Evolutionary conservation across 1,140 invertebrate species (phyloP).

Genomic region (Drosophila malerkotliana): DNA sequence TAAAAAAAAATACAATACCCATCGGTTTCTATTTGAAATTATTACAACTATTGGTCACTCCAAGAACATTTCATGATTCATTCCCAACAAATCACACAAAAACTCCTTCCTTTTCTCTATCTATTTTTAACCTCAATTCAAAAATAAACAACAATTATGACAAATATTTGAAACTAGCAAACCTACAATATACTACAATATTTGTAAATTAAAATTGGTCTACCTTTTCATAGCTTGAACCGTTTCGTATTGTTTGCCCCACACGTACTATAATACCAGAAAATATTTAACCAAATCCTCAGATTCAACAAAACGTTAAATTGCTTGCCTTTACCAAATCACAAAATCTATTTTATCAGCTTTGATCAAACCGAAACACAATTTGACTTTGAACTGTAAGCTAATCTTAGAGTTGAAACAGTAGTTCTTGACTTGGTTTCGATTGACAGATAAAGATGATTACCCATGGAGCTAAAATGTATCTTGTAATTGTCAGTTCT

Average conservation of each 20-base stretch:
- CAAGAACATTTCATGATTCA: slow-evolving; percentile 41
- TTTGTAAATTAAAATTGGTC: slow-evolving; percentile 44
- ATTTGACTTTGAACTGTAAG: slow-evolving; percentile 37
- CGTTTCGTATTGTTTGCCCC: slow-evolving; percentile 50
- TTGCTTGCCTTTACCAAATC: slow-evolving; percentile 60
- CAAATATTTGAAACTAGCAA: slow-evolving; percentile 35
- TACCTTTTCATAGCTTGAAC: slow-evolving; percentile 36
- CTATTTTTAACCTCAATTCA: slow-evolving; percentile 23
- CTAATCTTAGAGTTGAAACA: slow-evolving; percentile 21
- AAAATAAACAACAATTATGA: slow-evolving; percentile 41
- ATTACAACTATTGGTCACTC: slow-evolving; percentile 55
- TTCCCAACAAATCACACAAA: slow-evolving; percentile 48
- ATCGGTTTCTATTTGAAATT: slow-evolving; percentile 35
- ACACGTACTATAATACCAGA: slow-evolving; percentile 14
- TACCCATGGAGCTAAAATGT: neutral
- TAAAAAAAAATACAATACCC: slow-evolving; percentile 5
- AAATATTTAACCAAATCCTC: slow-evolving; percentile 42
- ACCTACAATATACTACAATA: neutral
- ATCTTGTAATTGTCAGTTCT: neutral
- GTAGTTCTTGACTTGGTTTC: slow-evolving; percentile 28
- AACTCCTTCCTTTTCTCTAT: slow-evolving; percentile 20
- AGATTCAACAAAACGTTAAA: slow-evolving; percentile 41
- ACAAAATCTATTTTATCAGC: slow-evolving; percentile 42
- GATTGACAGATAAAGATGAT: slow-evolving; percentile 6
- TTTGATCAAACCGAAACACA: slow-evolving; percentile 57